Base-by-base conservation (phyloP, 1,140 invertebrate species). In the Cylas formicarius region DNA sequence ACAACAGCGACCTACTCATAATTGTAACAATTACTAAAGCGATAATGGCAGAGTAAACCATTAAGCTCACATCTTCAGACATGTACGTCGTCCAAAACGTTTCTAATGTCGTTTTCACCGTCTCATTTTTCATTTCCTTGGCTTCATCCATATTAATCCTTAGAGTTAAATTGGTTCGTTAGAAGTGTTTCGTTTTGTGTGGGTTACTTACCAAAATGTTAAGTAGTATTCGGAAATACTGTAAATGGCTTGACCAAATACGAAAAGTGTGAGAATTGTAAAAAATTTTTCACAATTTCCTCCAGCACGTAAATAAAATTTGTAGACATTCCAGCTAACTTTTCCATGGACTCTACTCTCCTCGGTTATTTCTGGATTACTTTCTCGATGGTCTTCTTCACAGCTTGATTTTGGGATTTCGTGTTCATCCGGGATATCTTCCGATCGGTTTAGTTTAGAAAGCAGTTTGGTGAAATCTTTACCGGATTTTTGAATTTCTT, bases 1-100 rank as follows among this genome's bases (percentile, higher is more conserved):
- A 89, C 7, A 76, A 58, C 11, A 81, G 72, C 0, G 83, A 83
- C 53, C 85, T 64, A 0, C 72, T 49, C 5, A 83, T 49, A 3
- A 79, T 76, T 2, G 80, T 39, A 4, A n/a, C 72, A 41, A 2
- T 80, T 68, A 13, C 73, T 56, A 0, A 56, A 52, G 0, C 60
- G 6, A 2, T 73, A 62, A 2, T 74, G 64, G 2, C 50, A 60
- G 0, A 62, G 55, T 41, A 73, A 73, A n/a, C 61, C 53, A 20
- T 69, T 59, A 1, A 35, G 26, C n/a, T 23, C 31, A 5, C 37
- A n/a, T 19, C 42, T 37, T 3, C 22, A 23, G 24, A 36, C 26
- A 10, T 21, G 23, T n/a, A 37, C 13, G 17, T 74, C 23, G 7
- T 17, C 26, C 11, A 38, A 10, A 11, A 23, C 10, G 2, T 22